phyloP scores from a whole-genome alignment of 2,888 invertebrate species.

The Carterocephalus palaemon region DNA sequence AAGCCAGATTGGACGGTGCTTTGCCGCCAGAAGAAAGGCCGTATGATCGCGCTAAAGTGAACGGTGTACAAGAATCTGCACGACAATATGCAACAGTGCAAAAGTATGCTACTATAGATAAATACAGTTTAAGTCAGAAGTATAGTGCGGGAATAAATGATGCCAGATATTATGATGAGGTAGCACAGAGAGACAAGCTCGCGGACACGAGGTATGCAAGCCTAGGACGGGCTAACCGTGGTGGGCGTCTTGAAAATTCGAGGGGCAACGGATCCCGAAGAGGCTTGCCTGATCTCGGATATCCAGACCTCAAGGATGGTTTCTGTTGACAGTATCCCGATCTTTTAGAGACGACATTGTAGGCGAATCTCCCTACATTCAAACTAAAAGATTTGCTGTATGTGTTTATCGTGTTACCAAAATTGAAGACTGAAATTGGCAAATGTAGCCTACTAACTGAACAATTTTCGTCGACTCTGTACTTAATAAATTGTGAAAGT shows the following conservation, averaged over 20 bases:
- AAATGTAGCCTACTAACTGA: slow-evolving; percentile 54
- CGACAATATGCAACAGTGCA: slow-evolving; percentile 73
- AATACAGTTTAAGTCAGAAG: slow-evolving; percentile 75
- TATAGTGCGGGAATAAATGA: slow-evolving; percentile 76
- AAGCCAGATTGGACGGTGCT: slow-evolving; percentile 79
- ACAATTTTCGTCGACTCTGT: slow-evolving; percentile 48
- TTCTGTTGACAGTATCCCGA: slow-evolving; percentile 85
- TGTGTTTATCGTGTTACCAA: slow-evolving; percentile 44
- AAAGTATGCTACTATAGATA: slow-evolving; percentile 76
- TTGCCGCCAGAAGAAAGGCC: slow-evolving; percentile 79
- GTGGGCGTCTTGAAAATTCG: slow-evolving; percentile 59
- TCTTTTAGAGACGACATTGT: slow-evolving; percentile 69
- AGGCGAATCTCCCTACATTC: slow-evolving; percentile 31
- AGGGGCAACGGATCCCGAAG: slow-evolving; percentile 65
- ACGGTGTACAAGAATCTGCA: slow-evolving; percentile 64
- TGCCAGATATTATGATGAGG: slow-evolving; percentile 74
- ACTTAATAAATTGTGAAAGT: slow-evolving; percentile 30
- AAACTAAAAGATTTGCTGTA: slow-evolving; percentile 17
- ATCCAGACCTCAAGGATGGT: slow-evolving; percentile 82
- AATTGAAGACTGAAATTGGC: slow-evolving; percentile 74
- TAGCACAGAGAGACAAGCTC: slow-evolving; percentile 73
- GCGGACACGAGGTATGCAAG: slow-evolving; percentile 74
- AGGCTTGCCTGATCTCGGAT: slow-evolving; percentile 72
- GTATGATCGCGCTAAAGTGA: slow-evolving; percentile 78
- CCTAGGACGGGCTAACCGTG: slow-evolving; percentile 65